Conservation (phyloP, 2,113 vertebrate genomes). For the cattle (Bos taurus) region DNA sequence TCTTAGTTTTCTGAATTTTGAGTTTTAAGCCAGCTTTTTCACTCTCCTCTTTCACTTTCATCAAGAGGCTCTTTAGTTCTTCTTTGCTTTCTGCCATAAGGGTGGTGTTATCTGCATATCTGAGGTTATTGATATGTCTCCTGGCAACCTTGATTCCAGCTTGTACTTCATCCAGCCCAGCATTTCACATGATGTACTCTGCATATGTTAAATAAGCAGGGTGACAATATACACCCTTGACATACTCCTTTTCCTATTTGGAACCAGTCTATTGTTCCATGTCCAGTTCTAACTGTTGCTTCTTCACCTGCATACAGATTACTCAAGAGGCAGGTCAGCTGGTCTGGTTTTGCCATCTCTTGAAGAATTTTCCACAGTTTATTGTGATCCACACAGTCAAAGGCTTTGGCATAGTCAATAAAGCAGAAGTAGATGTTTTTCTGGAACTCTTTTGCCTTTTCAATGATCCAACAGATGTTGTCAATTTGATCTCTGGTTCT, state of each 20-base stretch:
- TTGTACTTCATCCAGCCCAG: neutral
- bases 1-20: neutral
- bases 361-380: accelerated
- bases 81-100: neutral
- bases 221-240: neutral
- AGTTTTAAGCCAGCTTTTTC: neutral
- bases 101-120: neutral
- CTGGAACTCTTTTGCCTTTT: neutral
- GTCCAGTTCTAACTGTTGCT: neutral
- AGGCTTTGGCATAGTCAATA: neutral
- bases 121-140: neutral
- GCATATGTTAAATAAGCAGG: neutral
- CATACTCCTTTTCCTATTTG: neutral
- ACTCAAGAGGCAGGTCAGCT: neutral
- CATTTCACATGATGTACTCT: neutral
- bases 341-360: neutral
- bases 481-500: neutral
- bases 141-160: neutral
- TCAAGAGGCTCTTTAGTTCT: neutral
- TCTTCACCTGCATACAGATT: neutral
- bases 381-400: neutral
- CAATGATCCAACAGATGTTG: accelerated
- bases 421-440: neutral
- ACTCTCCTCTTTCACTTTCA: neutral
- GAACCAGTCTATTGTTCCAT: neutral